Percentiles rank a stretch among this genome's conserved stretches.
phyloP scores from a whole-genome alignment of 1,140 invertebrate species.

The Drosophila virilis region DNA sequence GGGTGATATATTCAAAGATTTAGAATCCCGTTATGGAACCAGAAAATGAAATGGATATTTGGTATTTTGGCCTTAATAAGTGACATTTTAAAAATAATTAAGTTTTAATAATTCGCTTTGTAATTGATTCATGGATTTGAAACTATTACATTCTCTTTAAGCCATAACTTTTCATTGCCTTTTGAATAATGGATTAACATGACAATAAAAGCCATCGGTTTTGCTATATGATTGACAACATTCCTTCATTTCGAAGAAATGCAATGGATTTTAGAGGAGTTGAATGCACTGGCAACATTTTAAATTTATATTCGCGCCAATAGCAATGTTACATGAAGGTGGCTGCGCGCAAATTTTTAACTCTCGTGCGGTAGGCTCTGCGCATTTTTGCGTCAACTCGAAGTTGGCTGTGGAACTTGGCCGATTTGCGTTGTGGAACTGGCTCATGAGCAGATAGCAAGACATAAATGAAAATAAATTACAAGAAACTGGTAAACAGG shows the following conservation, averaged over 20 bases:
- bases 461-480: background rate
- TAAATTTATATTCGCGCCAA: background rate
- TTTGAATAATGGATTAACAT: too few relatives aligned
- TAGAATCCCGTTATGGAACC: background rate
- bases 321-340: background rate
- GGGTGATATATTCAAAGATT: background rate
- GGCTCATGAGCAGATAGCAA: background rate
- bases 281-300: too few relatives aligned
- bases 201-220: too few relatives aligned
- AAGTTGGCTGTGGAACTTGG: constrained; percentile 1
- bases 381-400: background rate
- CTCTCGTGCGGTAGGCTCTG: constrained; percentile 5
- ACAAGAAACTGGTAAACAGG: background rate
- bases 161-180: too few relatives aligned
- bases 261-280: too few relatives aligned
- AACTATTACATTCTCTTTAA: too few relatives aligned
- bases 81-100: background rate
- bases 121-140: too few relatives aligned
- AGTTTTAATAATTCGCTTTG: too few relatives aligned
- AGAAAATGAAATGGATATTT: background rate
- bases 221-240: too few relatives aligned
- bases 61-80: background rate
- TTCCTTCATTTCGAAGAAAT: too few relatives aligned
- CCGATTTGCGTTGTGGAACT: background rate
- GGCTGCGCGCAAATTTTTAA: constrained; percentile 2